phyloP scores from a whole-genome alignment of 1,140 invertebrate species.

The Drosophila sechellia region DNA sequence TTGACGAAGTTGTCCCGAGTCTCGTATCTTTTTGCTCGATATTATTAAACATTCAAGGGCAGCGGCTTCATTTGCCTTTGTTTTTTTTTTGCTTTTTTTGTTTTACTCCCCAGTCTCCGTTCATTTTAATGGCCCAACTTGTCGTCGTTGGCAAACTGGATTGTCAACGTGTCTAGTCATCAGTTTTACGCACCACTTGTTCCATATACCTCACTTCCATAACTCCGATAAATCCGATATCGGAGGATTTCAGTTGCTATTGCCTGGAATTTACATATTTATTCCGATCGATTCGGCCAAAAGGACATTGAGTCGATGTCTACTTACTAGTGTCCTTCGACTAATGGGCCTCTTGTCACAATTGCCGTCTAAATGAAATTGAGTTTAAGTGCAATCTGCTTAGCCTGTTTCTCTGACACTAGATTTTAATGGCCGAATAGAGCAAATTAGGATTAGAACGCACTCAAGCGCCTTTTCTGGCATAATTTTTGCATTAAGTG shows the following conservation, averaged over 20 bases:
- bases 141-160: conserved; percentile 43
- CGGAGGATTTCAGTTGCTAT: conserved; percentile 9
- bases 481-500: background rate
- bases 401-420: conserved; percentile 9
- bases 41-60: conserved; percentile 32
- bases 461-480: background rate
- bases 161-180: conserved; percentile 75
- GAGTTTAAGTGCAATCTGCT: conserved; percentile 36
- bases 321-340: background rate
- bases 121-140: conserved; percentile 45
- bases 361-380: conserved; percentile 36
- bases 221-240: background rate
- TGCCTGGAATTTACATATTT: conserved; percentile 61
- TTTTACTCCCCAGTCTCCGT: background rate
- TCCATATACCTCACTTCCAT: conserved; percentile 16
- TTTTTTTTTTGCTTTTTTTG: background rate
- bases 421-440: conserved; percentile 19
- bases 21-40: conserved; percentile 1
- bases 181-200: conserved; percentile 75
- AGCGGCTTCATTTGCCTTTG: conserved; percentile 11
- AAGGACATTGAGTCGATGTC: conserved; percentile 7
- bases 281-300: conserved; percentile 54
- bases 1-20: background rate
- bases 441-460: conserved; percentile 13
- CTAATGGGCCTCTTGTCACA: background rate